Conservation (phyloP, 2,888 invertebrate species). For the Eupithecia subfuscata region DNA sequence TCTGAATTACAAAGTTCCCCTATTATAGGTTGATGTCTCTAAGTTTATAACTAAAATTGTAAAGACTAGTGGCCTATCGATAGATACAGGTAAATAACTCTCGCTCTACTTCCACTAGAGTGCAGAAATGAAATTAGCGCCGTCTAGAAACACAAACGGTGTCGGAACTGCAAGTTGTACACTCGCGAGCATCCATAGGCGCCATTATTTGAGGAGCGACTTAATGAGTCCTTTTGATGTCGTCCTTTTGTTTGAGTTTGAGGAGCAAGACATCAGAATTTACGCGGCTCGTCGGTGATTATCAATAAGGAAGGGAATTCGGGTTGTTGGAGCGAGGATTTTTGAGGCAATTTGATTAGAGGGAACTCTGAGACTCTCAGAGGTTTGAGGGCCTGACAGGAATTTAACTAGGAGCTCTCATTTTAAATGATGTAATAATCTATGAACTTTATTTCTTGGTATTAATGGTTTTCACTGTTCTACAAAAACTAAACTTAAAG, state of each 20-base stretch:
- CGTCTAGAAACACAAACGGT: conserved; percentile 16
- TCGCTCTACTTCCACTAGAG: background rate
- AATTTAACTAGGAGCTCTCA: background rate
- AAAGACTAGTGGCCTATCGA: background rate
- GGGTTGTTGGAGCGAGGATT: conserved; percentile 35
- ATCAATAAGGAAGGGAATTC: conserved; percentile 55
- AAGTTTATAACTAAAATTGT: background rate
- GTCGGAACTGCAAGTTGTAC: conserved; percentile 23
- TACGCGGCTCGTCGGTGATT: conserved; percentile 59
- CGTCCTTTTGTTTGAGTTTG: conserved; percentile 71
- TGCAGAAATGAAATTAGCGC: conserved; percentile 8
- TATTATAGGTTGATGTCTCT: background rate
- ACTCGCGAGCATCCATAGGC: conserved; percentile 22
- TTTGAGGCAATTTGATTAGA: conserved; percentile 36
- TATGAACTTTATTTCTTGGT: background rate
- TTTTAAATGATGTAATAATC: background rate
- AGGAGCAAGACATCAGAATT: conserved; percentile 60
- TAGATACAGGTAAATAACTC: background rate
- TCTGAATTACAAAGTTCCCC: background rate
- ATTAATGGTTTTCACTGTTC: background rate
- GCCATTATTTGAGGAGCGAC: conserved; percentile 67
- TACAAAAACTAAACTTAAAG: background rate
- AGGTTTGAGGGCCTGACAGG: conserved; percentile 1
- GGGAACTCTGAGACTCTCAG: conserved; percentile 9
- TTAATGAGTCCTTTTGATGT: conserved; percentile 72